Evolutionary conservation across 2,888 invertebrate genomes (phyloP).

Genomic region (Ametastegia equiseti): DNA sequence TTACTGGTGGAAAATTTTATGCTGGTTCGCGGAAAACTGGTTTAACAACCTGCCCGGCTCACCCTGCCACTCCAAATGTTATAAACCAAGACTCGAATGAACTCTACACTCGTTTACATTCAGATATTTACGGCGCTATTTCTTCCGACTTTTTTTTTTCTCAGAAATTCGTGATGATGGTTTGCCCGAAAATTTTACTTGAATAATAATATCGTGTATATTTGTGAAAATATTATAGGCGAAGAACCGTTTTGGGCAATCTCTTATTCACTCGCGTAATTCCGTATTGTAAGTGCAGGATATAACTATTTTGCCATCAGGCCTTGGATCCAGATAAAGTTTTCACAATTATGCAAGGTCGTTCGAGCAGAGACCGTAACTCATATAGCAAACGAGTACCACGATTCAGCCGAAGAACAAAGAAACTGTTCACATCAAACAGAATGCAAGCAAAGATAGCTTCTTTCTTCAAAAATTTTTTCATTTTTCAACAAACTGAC

Average conservation of each 20-base stretch:
- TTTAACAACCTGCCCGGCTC: neutral
- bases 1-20: neutral
- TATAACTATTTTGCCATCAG: slow-evolving; percentile 19
- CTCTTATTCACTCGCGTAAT: too few species aligned
- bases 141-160: neutral
- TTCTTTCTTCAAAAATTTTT: too few species aligned
- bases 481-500: too few species aligned
- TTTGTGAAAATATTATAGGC: too few species aligned
- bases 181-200: too few species aligned
- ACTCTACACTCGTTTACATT: neutral
- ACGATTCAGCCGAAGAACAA: neutral
- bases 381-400: neutral
- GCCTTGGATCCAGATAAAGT: slow-evolving; percentile 34
- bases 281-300: neutral
- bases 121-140: neutral
- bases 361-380: slow-evolving; percentile 20
- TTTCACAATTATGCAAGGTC: slow-evolving; percentile 43
- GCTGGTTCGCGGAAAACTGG: slow-evolving; percentile 3
- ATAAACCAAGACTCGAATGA: neutral
- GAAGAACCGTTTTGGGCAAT: too few species aligned
- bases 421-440: neutral
- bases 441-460: neutral
- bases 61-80: too few species aligned
- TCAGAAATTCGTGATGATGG: too few species aligned
- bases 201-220: neutral